Base-by-base conservation (phyloP, 1,140 invertebrate species). In the Hermetia illucens region DNA sequence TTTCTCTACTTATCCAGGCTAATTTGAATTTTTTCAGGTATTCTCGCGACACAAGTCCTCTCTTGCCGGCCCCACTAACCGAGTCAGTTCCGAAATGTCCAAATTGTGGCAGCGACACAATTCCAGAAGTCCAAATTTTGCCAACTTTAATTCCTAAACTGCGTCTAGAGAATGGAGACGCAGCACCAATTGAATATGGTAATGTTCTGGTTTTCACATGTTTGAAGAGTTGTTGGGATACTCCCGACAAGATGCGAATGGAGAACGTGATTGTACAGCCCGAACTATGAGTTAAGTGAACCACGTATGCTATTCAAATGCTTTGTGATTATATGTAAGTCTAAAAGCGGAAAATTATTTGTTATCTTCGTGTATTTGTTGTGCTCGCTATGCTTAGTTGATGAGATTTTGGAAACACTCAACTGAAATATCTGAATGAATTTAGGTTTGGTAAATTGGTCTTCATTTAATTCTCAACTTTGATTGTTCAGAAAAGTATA, bases 131-230 rank as follows among this genome's bases (percentile, higher is more conserved):
- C 4, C 86, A 91, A 65, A 58, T 91, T 31, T 60, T 89, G 29
- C 80, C 86, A 3, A 77, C 77, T 9, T 64, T 88, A 5, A 76
- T 88, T 36, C 73, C 78, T 21, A 75, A 76, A 38, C 58, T 90
- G 8, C 63, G 62, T 39, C 55, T 84, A 13, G 52, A 62, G 15
- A 64, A 61, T 4, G 62, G 51, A 18, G 45, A 39, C 34, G 49
- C 49, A 16, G 49, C 61, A 3, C 63, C 70, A 9, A 65, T 87
- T 21, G 85, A 91, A 58, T 89, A 81, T 58, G 81, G 86, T 6
- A 86, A 81, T 20, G 75, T 86, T 6, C 58, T 86, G 21, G 58
- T 90, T 15, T 89, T 78, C 48, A 83, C 84, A 2, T 91, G 86
- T 53, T 57, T 70, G n/a, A 70, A 71, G 46, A 87, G 81, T 55